Evolutionary conservation across 2,113 vertebrate species (phyloP).

Genomic region (Haplochromis burtoni): DNA sequence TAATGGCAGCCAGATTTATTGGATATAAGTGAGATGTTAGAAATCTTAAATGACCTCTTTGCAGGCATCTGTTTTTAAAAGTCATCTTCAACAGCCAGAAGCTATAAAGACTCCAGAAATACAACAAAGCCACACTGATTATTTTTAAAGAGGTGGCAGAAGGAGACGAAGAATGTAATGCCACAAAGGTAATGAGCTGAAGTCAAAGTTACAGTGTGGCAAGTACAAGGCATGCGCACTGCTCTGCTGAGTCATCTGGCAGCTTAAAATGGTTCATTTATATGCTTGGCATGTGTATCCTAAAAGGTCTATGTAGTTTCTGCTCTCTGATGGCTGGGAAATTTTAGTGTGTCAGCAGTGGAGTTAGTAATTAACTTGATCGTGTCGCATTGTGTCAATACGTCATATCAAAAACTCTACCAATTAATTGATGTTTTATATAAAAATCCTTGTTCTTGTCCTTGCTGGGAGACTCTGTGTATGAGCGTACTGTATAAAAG

Average conservation of each 20-base stretch:
- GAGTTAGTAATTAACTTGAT: neutral
- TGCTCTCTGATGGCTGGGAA: neutral
- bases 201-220: neutral
- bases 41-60: conserved; percentile 16
- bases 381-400: neutral
- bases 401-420: neutral
- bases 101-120: neutral
- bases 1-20: conserved; percentile 17
- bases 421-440: neutral
- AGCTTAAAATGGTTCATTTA: neutral
- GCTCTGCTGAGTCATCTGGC: conserved; percentile 27
- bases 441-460: neutral
- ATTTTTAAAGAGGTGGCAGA: neutral
- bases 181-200: neutral
- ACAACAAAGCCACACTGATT: neutral
- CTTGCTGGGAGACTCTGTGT: neutral
- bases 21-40: conserved; percentile 13
- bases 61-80: neutral
- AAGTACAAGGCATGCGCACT: neutral
- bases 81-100: neutral
- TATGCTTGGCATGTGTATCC: neutral
- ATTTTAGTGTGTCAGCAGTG: neutral
- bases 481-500: neutral
- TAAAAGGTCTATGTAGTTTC: neutral
- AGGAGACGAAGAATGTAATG: neutral